A percentile compares a stretch with the other conserved stretches of the same genome.
These are phyloP conservation scores for Sarcophaga peregrina DNA, from an alignment of 1,140 invertebrate genomes.

Conservation along the genomic window DNA sequence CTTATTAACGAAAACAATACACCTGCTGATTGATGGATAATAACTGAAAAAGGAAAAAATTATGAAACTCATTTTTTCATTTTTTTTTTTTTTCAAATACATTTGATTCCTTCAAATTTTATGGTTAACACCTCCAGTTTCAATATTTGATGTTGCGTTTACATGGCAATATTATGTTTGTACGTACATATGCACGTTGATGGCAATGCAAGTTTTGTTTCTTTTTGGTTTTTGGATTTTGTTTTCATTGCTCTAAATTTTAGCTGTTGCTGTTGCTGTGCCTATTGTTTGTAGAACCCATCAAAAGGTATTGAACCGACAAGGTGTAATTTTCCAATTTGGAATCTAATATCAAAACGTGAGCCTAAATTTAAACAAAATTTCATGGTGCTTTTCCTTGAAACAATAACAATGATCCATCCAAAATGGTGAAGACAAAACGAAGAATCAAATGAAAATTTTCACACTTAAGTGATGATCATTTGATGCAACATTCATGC, in stretches of 20 bases:
- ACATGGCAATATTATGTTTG: not conserved
- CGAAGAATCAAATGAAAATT: constrained; percentile 30
- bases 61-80: constrained; percentile 12
- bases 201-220: too few species aligned
- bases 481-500: not conserved
- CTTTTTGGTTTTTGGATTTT: not conserved
- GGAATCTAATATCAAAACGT: constrained; percentile 38
- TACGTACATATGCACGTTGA: too few species aligned
- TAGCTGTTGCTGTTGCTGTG: not conserved
- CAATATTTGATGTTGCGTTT: constrained; percentile 8
- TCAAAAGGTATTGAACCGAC: constrained; percentile 34
- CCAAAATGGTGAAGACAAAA: not conserved
- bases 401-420: constrained; percentile 8
- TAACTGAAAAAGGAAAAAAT: not conserved
- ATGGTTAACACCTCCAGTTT: constrained; percentile 35
- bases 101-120: constrained; percentile 36
- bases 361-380: constrained; percentile 40
- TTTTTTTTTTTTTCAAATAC: too few species aligned
- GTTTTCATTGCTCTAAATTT: not conserved
- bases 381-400: constrained; percentile 29
- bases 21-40: constrained; percentile 36
- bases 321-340: constrained; percentile 42
- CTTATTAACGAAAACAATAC: constrained; percentile 38
- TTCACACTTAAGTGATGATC: constrained; percentile 40
- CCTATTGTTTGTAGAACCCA: constrained; percentile 1